phyloP scores from a whole-genome alignment of 2,797 vertebrate species.

The Sebastes hubbsi region DNA sequence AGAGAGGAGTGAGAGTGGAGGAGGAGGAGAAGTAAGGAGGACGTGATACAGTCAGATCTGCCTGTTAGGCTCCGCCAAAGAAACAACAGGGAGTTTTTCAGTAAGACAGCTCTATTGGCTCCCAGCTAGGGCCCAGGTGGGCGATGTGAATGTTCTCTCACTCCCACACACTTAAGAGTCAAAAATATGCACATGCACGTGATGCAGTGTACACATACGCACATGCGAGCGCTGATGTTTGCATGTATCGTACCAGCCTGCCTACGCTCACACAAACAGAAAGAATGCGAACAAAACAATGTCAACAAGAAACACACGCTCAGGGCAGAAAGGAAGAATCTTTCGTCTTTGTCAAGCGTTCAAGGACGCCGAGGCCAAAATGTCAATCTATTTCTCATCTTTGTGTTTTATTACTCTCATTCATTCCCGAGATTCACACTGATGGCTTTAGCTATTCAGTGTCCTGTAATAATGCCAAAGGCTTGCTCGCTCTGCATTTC shows the following conservation, averaged over 20 bases:
- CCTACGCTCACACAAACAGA: not conserved
- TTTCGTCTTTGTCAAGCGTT: constrained; percentile 8
- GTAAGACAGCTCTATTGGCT: constrained; percentile 63
- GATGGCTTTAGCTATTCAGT: constrained; percentile 31
- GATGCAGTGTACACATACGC: constrained; percentile 20
- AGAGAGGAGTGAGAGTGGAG: constrained; percentile 45
- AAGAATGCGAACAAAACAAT: not conserved
- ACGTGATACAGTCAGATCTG: constrained; percentile 63
- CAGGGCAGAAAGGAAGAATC: not conserved
- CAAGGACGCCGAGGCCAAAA: constrained; percentile 24
- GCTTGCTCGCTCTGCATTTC: not conserved
- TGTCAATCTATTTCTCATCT: constrained; percentile 30
- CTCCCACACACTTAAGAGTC: constrained; percentile 66
- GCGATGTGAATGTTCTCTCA: constrained; percentile 72
- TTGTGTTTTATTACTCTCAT: constrained; percentile 28
- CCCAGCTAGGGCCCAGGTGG: constrained; percentile 65
- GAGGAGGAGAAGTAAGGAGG: constrained; percentile 57
- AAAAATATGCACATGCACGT: constrained; percentile 63
- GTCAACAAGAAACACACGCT: not conserved
- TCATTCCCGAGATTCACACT: constrained; percentile 38
- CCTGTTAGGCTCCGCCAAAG: constrained; percentile 63
- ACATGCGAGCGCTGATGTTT: constrained; percentile 35
- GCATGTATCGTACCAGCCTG: not conserved
- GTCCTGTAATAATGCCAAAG: constrained; percentile 17
- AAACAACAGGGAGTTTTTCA: constrained; percentile 69